phyloP scores from a whole-genome alignment of 1,140 invertebrate genomes.

The Centruroides sculpturatus region DNA sequence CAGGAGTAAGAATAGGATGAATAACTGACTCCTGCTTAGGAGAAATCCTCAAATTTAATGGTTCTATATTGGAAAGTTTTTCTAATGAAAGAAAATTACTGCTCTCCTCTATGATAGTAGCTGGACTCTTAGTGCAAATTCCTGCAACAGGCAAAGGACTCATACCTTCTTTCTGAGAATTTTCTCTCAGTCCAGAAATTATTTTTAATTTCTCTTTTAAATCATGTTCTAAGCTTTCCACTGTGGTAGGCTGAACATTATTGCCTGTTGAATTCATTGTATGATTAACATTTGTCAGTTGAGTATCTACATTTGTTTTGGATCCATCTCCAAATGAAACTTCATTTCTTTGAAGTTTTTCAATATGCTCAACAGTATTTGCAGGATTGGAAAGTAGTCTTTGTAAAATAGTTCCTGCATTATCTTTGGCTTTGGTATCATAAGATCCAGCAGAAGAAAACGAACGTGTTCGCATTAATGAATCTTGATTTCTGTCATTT shows the following conservation, averaged over 20 bases:
- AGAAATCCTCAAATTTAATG: no score
- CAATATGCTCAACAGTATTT: slow-evolving; percentile 70
- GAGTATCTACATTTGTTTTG: background rate
- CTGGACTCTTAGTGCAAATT: no score
- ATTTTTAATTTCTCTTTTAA: slow-evolving; percentile 12
- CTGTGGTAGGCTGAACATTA: background rate
- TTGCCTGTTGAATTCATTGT: background rate
- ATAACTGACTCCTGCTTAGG: no score
- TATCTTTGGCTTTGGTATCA: background rate
- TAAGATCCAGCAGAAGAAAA: background rate
- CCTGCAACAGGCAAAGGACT: no score
- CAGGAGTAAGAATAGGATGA: slow-evolving; percentile 18
- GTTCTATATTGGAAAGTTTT: no score
- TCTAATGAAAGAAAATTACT: no score
- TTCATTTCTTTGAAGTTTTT: slow-evolving; percentile 51
- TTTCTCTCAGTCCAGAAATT: no score
- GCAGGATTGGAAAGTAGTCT: slow-evolving; percentile 62
- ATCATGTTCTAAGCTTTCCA: slow-evolving; percentile 9
- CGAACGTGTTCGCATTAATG: background rate
- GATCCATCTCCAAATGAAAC: background rate
- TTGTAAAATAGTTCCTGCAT: slow-evolving; percentile 42
- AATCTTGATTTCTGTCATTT: no score
- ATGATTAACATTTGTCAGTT: background rate
- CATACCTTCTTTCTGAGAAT: no score
- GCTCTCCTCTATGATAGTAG: no score